These are phyloP conservation scores for Sphaerodactylus townsendi DNA, from an alignment of 2,113 vertebrate species.

Conservation along the genomic window DNA sequence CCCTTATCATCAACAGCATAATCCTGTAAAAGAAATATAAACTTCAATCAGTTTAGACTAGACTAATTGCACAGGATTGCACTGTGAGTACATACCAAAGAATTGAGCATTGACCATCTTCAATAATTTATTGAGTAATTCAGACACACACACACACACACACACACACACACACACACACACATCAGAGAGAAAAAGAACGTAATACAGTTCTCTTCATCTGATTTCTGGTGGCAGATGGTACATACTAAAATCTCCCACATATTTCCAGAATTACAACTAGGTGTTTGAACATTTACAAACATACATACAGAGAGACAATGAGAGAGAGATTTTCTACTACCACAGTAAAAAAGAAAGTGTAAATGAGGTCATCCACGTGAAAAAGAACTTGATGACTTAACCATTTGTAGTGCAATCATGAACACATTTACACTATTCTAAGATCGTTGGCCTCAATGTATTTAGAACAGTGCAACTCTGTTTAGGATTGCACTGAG, in stretches of 20 bases:
- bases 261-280: background rate
- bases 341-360: background rate
- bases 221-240: background rate
- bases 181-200: background rate
- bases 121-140: background rate
- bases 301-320: no score
- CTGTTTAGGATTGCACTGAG: no score
- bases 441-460: no score
- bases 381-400: background rate
- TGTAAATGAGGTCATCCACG: background rate
- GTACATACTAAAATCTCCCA: background rate
- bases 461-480: no score
- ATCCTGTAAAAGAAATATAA: no score
- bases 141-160: background rate
- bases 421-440: no score
- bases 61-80: no score
- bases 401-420: background rate
- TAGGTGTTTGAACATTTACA: background rate
- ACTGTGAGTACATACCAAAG: background rate
- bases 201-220: background rate
- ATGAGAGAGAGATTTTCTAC: background rate
- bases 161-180: background rate
- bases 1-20: background rate
- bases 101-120: background rate
- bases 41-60: no score